These are phyloP conservation scores for Nylanderia fulva DNA, from an alignment of 1,140 invertebrate species.

Conservation along the genomic window DNA sequence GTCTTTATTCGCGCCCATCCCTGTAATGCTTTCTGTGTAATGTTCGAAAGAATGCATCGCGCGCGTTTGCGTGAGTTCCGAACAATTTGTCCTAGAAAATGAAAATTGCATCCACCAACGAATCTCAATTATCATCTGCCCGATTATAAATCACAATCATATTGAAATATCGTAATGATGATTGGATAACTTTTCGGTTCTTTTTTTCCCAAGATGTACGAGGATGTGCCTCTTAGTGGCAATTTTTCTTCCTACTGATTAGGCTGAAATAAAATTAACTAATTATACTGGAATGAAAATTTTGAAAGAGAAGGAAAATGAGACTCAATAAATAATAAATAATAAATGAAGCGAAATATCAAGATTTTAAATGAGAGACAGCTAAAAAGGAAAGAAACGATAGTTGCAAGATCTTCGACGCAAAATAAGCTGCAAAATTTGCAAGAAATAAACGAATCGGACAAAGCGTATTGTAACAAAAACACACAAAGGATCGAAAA, in stretches of 20 bases:
- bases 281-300: background rate
- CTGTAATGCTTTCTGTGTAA: conserved; percentile 52
- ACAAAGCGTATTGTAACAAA: background rate
- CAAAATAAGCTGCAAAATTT: conserved; percentile 23
- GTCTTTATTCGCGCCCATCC: conserved; percentile 1
- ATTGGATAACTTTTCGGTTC: background rate
- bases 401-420: background rate
- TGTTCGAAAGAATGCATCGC: conserved; percentile 41
- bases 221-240: conserved; percentile 19
- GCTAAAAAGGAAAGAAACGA: background rate
- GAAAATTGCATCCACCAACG: background rate
- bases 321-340: background rate
- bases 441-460: conserved; percentile 5
- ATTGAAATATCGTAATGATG: background rate
- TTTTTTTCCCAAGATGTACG: background rate
- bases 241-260: background rate
- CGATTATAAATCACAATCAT: no score
- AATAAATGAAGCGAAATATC: background rate
- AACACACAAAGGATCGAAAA: background rate
- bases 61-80: background rate
- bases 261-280: background rate
- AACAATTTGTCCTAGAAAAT: background rate
- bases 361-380: background rate
- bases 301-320: background rate
- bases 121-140: background rate